Conservation (phyloP, 92 coral and sea anemone species). For the Zoanthus solanderi region DNA sequence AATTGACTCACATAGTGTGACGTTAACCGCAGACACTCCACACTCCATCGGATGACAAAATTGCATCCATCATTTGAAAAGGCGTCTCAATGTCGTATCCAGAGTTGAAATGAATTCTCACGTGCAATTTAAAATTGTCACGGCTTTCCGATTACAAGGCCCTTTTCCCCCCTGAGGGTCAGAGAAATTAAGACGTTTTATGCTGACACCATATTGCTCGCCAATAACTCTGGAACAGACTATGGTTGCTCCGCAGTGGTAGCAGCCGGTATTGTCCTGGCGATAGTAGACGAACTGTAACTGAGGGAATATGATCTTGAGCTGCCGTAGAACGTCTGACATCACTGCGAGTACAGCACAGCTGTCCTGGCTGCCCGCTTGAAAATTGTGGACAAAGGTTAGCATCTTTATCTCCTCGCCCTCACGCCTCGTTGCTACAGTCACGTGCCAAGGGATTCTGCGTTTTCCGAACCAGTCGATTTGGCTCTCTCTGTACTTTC, state of each 20-base stretch:
- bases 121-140: constrained; percentile 56
- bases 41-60: constrained; percentile 72
- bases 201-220: constrained; percentile 37
- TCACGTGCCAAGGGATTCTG: constrained; percentile 58
- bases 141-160: constrained; percentile 64
- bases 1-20: constrained; percentile 3
- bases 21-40: constrained; percentile 73
- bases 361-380: constrained; percentile 39
- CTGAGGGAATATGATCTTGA: constrained; percentile 38
- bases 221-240: constrained; percentile 40
- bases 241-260: constrained; percentile 40
- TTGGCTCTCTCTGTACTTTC: constrained; percentile 61
- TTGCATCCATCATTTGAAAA: constrained; percentile 70
- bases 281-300: constrained; percentile 24
- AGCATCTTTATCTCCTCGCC: constrained; percentile 49
- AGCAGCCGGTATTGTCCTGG: constrained; percentile 52
- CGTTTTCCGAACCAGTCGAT: constrained; percentile 55
- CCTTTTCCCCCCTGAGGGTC: constrained; percentile 71
- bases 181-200: constrained; percentile 64
- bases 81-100: constrained; percentile 69
- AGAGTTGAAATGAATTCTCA: constrained; percentile 60
- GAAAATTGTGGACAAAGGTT: constrained; percentile 44
- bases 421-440: constrained; percentile 49
- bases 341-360: constrained; percentile 47
- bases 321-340: constrained; percentile 57